Conservation (phyloP, 2,797 vertebrate genomes). For the Vultur gryphus region DNA sequence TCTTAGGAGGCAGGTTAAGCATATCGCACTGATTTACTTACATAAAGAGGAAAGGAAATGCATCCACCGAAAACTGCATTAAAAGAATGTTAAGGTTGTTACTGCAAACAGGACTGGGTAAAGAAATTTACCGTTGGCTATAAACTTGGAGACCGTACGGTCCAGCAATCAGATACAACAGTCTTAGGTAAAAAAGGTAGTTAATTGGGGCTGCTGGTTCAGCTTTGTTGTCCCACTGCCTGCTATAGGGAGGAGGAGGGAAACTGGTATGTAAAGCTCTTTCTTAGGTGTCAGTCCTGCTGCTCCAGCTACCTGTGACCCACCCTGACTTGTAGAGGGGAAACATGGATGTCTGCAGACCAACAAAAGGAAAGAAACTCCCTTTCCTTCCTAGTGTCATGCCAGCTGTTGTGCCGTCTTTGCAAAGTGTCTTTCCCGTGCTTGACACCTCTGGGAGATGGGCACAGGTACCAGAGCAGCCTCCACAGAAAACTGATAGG, state of each 20-base stretch:
- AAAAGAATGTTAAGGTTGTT: not conserved
- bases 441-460: not conserved
- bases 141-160: conserved; percentile 25
- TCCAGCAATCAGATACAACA: not conserved
- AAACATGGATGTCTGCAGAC: not conserved
- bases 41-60: conserved; percentile 5
- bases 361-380: not conserved
- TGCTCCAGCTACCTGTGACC: not conserved
- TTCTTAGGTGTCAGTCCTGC: not conserved
- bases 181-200: not conserved
- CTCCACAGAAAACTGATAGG: not conserved
- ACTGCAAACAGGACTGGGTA: not conserved
- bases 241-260: not conserved
- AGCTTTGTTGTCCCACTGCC: not conserved
- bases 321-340: not conserved
- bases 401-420: not conserved
- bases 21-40: not conserved
- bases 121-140: conserved; percentile 26
- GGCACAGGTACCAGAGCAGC: not conserved
- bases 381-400: not conserved
- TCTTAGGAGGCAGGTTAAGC: conserved; percentile 23
- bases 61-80: not conserved
- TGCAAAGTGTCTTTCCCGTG: not conserved
- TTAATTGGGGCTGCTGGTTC: not conserved
- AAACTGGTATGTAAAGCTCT: not conserved